A percentile compares a stretch with the other conserved stretches of the same genome.
phyloP scores from a whole-genome alignment of 2,113 vertebrate species.

The Etheostoma spectabile region DNA sequence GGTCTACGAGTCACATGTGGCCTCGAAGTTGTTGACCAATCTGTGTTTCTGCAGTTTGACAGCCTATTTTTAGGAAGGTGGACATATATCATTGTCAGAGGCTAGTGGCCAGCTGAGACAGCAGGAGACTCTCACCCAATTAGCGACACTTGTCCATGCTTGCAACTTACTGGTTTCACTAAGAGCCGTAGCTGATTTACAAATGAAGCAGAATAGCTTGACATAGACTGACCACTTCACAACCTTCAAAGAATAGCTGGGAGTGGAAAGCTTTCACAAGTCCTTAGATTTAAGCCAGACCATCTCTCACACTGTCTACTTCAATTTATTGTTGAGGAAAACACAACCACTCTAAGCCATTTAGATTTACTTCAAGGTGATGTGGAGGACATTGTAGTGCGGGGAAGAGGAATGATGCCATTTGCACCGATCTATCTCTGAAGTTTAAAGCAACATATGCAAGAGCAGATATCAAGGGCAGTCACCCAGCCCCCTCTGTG shows the following conservation, averaged over 20 bases:
- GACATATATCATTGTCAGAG: slow-evolving; percentile 74
- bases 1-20: slow-evolving; percentile 77
- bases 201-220: slow-evolving; percentile 55
- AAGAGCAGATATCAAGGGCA: slow-evolving; percentile 67
- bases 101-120: slow-evolving; percentile 68
- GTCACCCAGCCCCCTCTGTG: slow-evolving; percentile 49
- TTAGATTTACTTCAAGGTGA: slow-evolving; percentile 79
- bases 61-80: slow-evolving; percentile 73
- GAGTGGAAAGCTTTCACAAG: slow-evolving; percentile 75
- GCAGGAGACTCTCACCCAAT: slow-evolving; percentile 78
- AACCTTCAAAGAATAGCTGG: slow-evolving; percentile 64
- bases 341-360: slow-evolving; percentile 76
- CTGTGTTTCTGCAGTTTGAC: slow-evolving; percentile 68
- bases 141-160: slow-evolving; percentile 71
- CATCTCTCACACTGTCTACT: slow-evolving; percentile 75
- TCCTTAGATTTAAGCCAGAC: slow-evolving; percentile 67
- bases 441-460: slow-evolving; percentile 71
- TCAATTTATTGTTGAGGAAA: slow-evolving; percentile 76
- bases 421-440: slow-evolving; percentile 59
- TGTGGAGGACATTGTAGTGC: slow-evolving; percentile 67
- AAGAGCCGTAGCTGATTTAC: slow-evolving; percentile 37
- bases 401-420: slow-evolving; percentile 62
- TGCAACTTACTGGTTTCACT: slow-evolving; percentile 55
- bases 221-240: slow-evolving; percentile 54
- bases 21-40: slow-evolving; percentile 77